Evolutionary conservation across 2,888 invertebrate genomes (phyloP), one percentile per base, ranked within the genome.

Genomic region (Agrenia bidenticulata): DNA sequence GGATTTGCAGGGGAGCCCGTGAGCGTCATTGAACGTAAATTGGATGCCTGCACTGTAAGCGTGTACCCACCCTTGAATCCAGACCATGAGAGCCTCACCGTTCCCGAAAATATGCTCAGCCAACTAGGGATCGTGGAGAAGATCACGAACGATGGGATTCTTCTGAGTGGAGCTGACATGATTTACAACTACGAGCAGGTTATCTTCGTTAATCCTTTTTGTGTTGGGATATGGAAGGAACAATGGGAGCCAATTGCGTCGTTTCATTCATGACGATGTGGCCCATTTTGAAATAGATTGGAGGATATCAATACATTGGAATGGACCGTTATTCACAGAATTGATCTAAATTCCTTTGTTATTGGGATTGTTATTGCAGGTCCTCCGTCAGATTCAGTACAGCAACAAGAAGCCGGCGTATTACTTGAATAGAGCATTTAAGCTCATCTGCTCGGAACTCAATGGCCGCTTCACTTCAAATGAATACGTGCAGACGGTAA

Each of bases 401-500:
- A 93, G 92, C 79, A 97, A 98, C 83, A 90, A 90, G 78, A 94
- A 96, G 79, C 96, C 97, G 2, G 95, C 95, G 11, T 94, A 95
- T 80, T 94, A 94, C 80, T 83, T 96, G 73, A 95, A 94, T 82
- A 87, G 96, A 71, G 94, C 93, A 24, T 98, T 98, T 84, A 94
- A 94, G 79, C 85, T 99, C 56, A 90, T 93, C 68, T 99, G 99
- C 82, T 93, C 94, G 0, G 94, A 95, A 80, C 85, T 95, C 67
- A 92, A 90, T 81, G 94, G 94, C 2, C 85, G 95, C 57, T 94
- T 95, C 81, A 90, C 92, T 75, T 94, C 94, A 82, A 96, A 96
- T 81, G 94, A 96, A 82, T 94, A 96, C 80, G 89, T 93, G 61
- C 91, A 96, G 79, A 95, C 94, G 73, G 90, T 90, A 81, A 82